Percentiles rank a stretch among this genome's conserved stretches.
phyloP scores from a whole-genome alignment of 2,888 invertebrate species.

The Rapana venosa region DNA sequence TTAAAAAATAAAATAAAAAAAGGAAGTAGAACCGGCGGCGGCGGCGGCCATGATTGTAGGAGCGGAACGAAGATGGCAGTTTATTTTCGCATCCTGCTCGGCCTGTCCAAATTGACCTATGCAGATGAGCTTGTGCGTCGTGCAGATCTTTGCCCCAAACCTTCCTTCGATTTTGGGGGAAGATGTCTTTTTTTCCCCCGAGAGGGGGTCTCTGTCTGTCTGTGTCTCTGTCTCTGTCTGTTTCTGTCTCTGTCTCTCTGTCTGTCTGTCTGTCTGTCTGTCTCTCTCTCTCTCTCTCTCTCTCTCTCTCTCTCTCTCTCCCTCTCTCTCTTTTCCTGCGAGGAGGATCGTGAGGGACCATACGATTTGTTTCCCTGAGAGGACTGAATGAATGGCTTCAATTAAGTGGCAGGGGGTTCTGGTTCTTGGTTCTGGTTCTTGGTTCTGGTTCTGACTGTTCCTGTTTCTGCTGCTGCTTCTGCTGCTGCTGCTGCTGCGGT shows the following conservation, averaged over 20 bases:
- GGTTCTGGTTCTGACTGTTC: too few species aligned
- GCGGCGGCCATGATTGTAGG: not conserved
- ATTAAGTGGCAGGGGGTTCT: not conserved
- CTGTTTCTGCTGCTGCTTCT: too few species aligned
- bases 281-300: not conserved
- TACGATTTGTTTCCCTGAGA: conserved; percentile 25
- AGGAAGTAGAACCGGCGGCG: not conserved
- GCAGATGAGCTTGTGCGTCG: conserved; percentile 34
- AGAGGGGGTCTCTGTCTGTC: too few species aligned
- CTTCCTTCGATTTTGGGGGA: not conserved
- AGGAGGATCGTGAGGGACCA: conserved; percentile 31
- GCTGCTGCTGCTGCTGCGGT: too few species aligned
- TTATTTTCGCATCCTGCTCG: conserved; percentile 32
- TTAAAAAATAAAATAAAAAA: not conserved
- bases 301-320: not conserved
- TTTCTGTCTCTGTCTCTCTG: too few species aligned
- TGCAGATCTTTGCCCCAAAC: not conserved
- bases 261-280: not conserved
- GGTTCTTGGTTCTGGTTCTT: too few species aligned
- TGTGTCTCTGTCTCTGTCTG: too few species aligned
- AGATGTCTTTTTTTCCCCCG: not conserved
- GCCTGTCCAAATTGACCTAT: conserved; percentile 40
- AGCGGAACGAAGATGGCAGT: not conserved
- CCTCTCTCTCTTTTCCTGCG: not conserved
- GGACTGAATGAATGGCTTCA: not conserved